Evolutionary conservation across 2,113 vertebrate species (phyloP), one percentile per base, ranked within the genome.

Genomic region (Numenius arquata): DNA sequence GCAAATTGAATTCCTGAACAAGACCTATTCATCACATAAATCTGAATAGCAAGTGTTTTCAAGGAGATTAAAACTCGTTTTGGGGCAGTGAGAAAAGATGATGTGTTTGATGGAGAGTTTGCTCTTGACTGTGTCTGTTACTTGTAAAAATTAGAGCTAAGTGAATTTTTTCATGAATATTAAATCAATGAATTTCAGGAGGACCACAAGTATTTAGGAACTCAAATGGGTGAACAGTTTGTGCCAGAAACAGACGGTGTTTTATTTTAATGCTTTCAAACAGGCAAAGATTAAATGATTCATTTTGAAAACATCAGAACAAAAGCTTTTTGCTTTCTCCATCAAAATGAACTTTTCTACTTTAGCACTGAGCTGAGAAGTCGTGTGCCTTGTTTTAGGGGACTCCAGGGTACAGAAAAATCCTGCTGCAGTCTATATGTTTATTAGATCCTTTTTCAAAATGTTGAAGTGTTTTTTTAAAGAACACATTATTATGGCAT

Each of bases 1-100:
- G 93, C 89, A 96, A 95, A 97, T 76, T 96, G 94, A 88, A 96
- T 96, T 96, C 87, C 91, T 93, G 85, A 94, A 78, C 86, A 84
- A 92, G 92, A 78, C 58, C 87, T 92, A 93, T 95, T 95, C 73
- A 91, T 96, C 96, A 96, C 94, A 93, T 87, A 93, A 96, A 93
- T 96, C 92, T 95, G 92, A 94, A 93, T 87, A 94, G 55, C 66
- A 87, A 93, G 67, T 25, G 77, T 95, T 96, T 95, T 95, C 73
- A 87, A 92, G 83, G 74, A 96, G 84, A 91, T 91, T 94, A 85
- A 87, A 93, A 34, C 25, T 12, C 27, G 2, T 88, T 93, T 93
- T 53, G 52, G 85, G 85, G 34, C 48, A 82, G 70, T 75, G 84
- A 80, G 93, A 81, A 89, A 94, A 90, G 73, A 95, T 86, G 65